Percentiles rank a stretch among this genome's conserved stretches.
These are phyloP conservation scores for Pteropus rufus DNA, from an alignment of 2,797 vertebrate species.

Conservation along the genomic window DNA sequence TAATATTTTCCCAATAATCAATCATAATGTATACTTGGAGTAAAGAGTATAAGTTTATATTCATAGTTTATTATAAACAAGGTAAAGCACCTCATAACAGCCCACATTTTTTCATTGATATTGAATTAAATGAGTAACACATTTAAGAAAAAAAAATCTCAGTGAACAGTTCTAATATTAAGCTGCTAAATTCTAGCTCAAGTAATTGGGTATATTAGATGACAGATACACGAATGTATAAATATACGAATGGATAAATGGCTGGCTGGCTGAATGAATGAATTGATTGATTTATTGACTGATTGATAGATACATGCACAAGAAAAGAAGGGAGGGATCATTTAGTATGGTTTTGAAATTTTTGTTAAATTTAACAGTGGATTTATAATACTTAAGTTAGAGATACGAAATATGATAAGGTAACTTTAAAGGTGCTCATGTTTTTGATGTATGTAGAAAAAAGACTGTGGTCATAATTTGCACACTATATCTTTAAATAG, in stretches of 20 bases:
- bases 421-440: background rate
- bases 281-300: background rate
- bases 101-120: background rate
- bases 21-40: background rate
- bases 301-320: background rate
- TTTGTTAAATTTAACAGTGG: background rate
- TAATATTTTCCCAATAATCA: constrained; percentile 6
- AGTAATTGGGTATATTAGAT: background rate
- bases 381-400: background rate
- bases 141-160: background rate
- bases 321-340: background rate
- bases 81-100: background rate
- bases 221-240: background rate
- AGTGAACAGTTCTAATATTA: background rate
- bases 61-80: background rate
- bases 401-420: background rate
- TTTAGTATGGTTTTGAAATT: background rate
- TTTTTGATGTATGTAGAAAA: constrained; percentile 22
- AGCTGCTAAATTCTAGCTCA: background rate
- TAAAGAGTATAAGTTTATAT: background rate
- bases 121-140: background rate
- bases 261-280: background rate
- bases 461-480: background rate
- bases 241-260: background rate
- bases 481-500: background rate